Percentiles rank a stretch among this genome's conserved stretches.
Conservation (phyloP, 2,888 invertebrate genomes). For the Parelbella ahira region DNA sequence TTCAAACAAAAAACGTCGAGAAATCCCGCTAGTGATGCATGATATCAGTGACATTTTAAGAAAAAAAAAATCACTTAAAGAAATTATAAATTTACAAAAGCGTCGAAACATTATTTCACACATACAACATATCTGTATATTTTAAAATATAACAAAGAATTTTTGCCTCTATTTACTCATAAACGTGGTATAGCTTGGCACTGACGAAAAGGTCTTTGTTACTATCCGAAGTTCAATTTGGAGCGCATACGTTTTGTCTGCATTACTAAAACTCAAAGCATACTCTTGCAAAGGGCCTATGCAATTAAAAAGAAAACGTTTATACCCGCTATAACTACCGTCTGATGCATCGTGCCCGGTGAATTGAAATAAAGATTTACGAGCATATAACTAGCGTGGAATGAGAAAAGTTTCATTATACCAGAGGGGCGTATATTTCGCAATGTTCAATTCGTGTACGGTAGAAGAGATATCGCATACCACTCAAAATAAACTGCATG, state of each 20-base stretch:
- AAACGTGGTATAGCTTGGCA: conserved; percentile 12
- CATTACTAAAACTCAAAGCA: conserved; percentile 20
- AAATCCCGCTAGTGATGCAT: too few relatives aligned
- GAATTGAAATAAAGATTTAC: conserved; percentile 36
- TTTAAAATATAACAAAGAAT: too few relatives aligned
- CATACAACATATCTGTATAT: too few relatives aligned
- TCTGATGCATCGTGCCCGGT: conserved; percentile 31
- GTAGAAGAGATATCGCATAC: conserved; percentile 29
- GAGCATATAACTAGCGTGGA: conserved; percentile 21
- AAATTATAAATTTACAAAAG: too few relatives aligned
- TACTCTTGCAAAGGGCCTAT: conserved; percentile 12
- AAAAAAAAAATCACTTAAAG: too few relatives aligned
- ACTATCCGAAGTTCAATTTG: conserved; percentile 15
- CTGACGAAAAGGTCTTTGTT: conserved; percentile 12
- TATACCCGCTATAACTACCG: conserved; percentile 11
- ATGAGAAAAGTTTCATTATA: conserved; percentile 23
- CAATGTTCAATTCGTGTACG: conserved; percentile 39
- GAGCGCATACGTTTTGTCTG: conserved; percentile 13
- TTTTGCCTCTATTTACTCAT: conserved; percentile 10
- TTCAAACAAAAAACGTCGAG: too few relatives aligned
- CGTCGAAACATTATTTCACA: too few relatives aligned
- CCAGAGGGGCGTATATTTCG: conserved; percentile 8
- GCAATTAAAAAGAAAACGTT: conserved; percentile 21
- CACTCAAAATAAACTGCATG: conserved; percentile 37
- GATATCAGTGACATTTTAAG: too few relatives aligned